Base-by-base conservation (phyloP, 2,797 vertebrate species). In the Telmatherina bonti region DNA sequence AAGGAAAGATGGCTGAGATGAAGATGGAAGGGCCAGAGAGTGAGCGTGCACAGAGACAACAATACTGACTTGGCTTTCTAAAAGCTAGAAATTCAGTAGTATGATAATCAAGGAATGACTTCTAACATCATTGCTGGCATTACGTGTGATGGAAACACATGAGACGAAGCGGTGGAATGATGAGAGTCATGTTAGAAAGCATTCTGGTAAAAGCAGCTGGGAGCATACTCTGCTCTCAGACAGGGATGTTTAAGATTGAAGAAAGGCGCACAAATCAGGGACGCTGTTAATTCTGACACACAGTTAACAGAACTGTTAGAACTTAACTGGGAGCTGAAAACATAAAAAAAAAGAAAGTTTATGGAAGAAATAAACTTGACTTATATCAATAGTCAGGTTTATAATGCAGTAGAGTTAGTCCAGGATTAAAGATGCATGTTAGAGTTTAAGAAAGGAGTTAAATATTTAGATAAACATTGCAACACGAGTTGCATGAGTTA, bases 1-100 rank as follows among this genome's bases (percentile, higher is more conserved):
- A 89, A 85, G 81, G 72, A 87, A 85, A 85, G 62, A 83, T 80
- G 77, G 57, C 43, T 41, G 30, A 74, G 70, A 91, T 88, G 85
- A 80, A 79, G 52, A 84, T 83, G 79, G 59, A 68, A 51, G 65
- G 74, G 82, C 60, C 66, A 67, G 69, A 72, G 59, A 31, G 78
- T 75, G 68, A 80, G 62, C 49, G 53, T 49, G 62, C 68, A 63
- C 52, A 12, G 64, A 67, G 30, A 71, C 63, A 73, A 33, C 60
- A 66, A 65, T 4, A 68, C n/a, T 45, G 60, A 82, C 65, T 47
- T 58, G 38, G 55, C 74, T 41, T 47, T 45, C 20, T 38, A 9
- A 30, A 54, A 57, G 62, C 31, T 41, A 30, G 45, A 56, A 72
- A 57, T 27, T 68, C 67, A 81, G 78, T 20, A 64, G 67, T n/a